These are phyloP conservation scores for Drosophila kanekoi DNA, from an alignment of 2,888 invertebrate genomes.

Conservation along the genomic window DNA sequence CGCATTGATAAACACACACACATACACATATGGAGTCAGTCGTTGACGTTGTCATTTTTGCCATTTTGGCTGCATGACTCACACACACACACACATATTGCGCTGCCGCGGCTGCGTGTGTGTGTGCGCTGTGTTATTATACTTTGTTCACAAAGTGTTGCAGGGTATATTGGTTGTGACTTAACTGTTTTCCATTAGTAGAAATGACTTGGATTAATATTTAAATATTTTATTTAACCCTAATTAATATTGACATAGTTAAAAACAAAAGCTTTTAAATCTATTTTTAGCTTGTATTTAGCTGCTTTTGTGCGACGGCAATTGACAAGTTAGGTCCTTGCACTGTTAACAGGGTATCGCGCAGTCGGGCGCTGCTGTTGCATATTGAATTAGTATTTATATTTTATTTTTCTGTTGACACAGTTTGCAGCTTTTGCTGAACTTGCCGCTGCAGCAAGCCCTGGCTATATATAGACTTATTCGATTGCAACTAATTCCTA, in stretches of 20 bases:
- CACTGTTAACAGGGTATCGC: slow-evolving; percentile 6
- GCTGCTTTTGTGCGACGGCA: no score
- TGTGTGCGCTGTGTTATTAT: slow-evolving; percentile 6
- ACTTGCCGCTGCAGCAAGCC: slow-evolving; percentile 59
- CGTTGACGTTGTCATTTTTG: slow-evolving; percentile 67
- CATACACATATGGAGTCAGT: slow-evolving; percentile 36
- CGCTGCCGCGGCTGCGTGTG: neutral
- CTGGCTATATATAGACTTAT: slow-evolving; percentile 70
- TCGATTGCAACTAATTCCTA: slow-evolving; percentile 15
- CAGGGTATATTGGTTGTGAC: neutral
- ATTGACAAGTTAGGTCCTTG: no score
- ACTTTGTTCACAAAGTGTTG: neutral
- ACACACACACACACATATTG: slow-evolving; percentile 46
- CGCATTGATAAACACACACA: slow-evolving; percentile 51
- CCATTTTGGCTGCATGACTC: slow-evolving; percentile 53
- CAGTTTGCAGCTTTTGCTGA: slow-evolving; percentile 71
- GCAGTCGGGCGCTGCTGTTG: neutral
- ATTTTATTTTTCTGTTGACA: slow-evolving; percentile 58
- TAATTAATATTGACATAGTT: no score
- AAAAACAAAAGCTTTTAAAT: no score
- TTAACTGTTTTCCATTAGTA: no score
- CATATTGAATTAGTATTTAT: no score
- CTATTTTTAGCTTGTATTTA: no score
- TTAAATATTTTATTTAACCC: no score
- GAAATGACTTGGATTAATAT: no score